phyloP scores from a whole-genome alignment of 2,888 invertebrate species.

The Mimumesa dahlbomi region DNA sequence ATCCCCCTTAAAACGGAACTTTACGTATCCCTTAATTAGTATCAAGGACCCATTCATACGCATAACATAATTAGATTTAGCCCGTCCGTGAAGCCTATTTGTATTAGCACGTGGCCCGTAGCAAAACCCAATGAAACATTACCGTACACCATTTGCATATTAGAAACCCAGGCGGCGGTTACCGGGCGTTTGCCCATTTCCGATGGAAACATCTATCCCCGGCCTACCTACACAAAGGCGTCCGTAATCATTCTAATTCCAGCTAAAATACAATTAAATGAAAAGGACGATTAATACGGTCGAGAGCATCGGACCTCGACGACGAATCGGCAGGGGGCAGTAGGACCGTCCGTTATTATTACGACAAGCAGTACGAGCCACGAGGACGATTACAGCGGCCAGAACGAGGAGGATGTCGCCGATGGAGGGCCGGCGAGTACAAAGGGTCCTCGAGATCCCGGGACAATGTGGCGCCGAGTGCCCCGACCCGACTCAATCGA shows the following conservation, averaged over 20 bases:
- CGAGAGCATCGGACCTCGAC: slow-evolving; percentile 1
- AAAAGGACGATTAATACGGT: slow-evolving; percentile 3
- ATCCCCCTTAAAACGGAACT: too few species aligned
- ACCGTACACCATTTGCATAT: too few species aligned
- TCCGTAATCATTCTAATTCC: neutral
- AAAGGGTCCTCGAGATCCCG: slow-evolving; percentile 58
- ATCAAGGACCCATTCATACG: too few species aligned
- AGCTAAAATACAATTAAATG: slow-evolving; percentile 11
- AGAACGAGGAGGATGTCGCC: slow-evolving; percentile 42
- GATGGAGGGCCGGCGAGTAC: slow-evolving; percentile 56
- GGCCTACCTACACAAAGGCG: too few species aligned
- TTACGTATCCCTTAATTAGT: too few species aligned
- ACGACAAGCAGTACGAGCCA: slow-evolving; percentile 32
- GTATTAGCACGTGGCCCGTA: too few species aligned
- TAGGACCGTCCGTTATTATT: slow-evolving; percentile 32
- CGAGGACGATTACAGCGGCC: slow-evolving; percentile 45
- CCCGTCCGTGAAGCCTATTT: too few species aligned
- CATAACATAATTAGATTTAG: too few species aligned
- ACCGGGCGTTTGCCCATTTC: too few species aligned
- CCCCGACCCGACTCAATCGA: slow-evolving; percentile 54
- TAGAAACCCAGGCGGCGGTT: too few species aligned
- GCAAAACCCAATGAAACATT: too few species aligned
- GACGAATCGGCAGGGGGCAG: neutral
- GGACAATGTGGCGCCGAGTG: slow-evolving; percentile 63
- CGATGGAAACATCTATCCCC: too few species aligned